Evolutionary conservation across 2,888 invertebrate genomes (phyloP).

Genomic region (Apodemia zela): DNA sequence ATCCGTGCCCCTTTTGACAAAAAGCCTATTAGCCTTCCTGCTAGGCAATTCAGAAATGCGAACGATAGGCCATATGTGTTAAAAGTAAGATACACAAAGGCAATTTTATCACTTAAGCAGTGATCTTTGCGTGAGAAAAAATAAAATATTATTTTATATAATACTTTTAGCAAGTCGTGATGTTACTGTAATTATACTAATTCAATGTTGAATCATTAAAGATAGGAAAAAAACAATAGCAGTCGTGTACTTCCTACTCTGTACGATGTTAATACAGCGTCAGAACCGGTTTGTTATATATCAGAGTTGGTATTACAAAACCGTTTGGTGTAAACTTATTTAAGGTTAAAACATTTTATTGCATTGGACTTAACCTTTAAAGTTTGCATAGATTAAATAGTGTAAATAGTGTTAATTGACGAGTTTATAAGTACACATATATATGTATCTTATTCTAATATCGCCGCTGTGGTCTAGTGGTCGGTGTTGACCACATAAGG

Average conservation of each 20-base stretch:
- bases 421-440: too few relatives aligned
- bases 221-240: constrained; percentile 5
- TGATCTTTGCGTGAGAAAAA: too few relatives aligned
- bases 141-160: neutral
- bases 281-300: neutral
- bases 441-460: too few relatives aligned
- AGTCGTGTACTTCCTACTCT: neutral
- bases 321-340: neutral
- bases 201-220: constrained; percentile 8
- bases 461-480: too few relatives aligned
- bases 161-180: neutral
- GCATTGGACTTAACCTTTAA: neutral
- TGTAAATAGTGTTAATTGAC: too few relatives aligned
- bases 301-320: neutral
- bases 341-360: constrained; percentile 5
- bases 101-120: too few relatives aligned
- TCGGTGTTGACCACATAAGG: too few relatives aligned
- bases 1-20: too few relatives aligned
- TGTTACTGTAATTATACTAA: neutral
- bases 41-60: too few relatives aligned
- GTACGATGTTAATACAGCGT: neutral
- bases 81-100: too few relatives aligned
- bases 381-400: neutral
- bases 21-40: too few relatives aligned
- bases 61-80: too few relatives aligned